These are phyloP conservation scores for Dynastes tityus DNA, from an alignment of 2,888 invertebrate species.

Conservation along the genomic window DNA sequence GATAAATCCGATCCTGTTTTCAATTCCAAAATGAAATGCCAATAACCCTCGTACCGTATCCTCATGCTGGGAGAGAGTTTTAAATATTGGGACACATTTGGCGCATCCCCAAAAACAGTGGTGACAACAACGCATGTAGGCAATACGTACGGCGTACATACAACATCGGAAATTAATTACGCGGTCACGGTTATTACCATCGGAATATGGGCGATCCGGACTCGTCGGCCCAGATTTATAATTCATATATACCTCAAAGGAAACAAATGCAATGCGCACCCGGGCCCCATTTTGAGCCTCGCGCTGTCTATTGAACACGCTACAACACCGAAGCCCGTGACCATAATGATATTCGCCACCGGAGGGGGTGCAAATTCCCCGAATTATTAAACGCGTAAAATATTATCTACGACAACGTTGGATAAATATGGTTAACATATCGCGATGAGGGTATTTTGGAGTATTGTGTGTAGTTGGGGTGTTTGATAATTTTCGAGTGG, in stretches of 20 bases:
- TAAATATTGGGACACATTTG: neutral
- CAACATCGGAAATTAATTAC: constrained; percentile 48
- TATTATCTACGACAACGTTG: constrained; percentile 13
- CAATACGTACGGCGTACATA: neutral
- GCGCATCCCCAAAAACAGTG: neutral
- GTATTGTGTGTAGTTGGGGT: too few relatives aligned
- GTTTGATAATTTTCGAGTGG: too few relatives aligned
- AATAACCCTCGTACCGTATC: too few relatives aligned
- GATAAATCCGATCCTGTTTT: neutral
- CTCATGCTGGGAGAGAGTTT: too few relatives aligned
- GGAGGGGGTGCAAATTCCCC: neutral
- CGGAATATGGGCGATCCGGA: constrained; percentile 30
- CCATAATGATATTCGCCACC: constrained; percentile 12
- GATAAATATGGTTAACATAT: neutral
- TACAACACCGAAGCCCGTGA: neutral
- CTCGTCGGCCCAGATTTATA: constrained; percentile 39
- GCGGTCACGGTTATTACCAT: constrained; percentile 35
- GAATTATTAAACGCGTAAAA: constrained; percentile 30
- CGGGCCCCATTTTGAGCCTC: neutral
- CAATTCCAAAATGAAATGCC: neutral
- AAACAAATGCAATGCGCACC: constrained; percentile 18
- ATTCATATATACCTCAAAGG: constrained; percentile 45
- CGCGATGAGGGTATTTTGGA: neutral
- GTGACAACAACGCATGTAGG: neutral
- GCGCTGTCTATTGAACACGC: neutral